Base-by-base conservation (phyloP, 2,797 vertebrate species). In the Triplophysa bombifrons region DNA sequence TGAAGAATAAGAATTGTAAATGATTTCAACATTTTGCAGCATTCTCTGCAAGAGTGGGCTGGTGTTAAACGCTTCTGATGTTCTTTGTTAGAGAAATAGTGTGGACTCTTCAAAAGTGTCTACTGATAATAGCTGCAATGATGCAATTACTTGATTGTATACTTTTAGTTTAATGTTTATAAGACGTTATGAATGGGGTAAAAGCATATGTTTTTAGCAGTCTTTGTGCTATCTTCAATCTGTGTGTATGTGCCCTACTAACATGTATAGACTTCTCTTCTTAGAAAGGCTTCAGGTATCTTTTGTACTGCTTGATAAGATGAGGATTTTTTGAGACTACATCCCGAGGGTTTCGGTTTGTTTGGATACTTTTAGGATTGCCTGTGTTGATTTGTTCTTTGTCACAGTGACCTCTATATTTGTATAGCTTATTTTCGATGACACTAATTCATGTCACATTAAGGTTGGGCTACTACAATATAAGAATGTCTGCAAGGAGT, bases 231-330 rank as follows among this genome's bases (percentile, higher is more conserved):
- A 64, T 77, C 71, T 85, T 78, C 74, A 74, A 78, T 76, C 60
- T 60, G 76, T 51, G 80, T 51, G 46, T 44, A 64, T 80, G 78
- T 81, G 74, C 60, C 75, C 78, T 76, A 75, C 63, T 75, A 80
- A 80, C 63, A 82, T 71, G 56, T 22, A 71, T 51, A 64, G 55
- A 65, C 66, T 44, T 68, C 30, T 66, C 46, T 61, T 70, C 46
- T 61, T 72, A 71, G 60, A 66, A 79, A 82, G 41, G 75, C 82
- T 80, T 80, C 61, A 76, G 70, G 65, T 79, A 71, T 67, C 61
- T 75, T 74, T 76, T 72, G 30, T 68, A 80, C 86, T 84, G 90
- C 88, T 89, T 72, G 84, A 85, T 72, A 30, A 70, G 76, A 72
- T 79, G 46, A 64, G 48, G n/a, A 80, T 73, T 11, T 64, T 64